Evolutionary conservation across 2,888 invertebrate species (phyloP), one percentile per base, ranked within the genome.

Genomic region (Gymnoscelis rufifasciata): DNA sequence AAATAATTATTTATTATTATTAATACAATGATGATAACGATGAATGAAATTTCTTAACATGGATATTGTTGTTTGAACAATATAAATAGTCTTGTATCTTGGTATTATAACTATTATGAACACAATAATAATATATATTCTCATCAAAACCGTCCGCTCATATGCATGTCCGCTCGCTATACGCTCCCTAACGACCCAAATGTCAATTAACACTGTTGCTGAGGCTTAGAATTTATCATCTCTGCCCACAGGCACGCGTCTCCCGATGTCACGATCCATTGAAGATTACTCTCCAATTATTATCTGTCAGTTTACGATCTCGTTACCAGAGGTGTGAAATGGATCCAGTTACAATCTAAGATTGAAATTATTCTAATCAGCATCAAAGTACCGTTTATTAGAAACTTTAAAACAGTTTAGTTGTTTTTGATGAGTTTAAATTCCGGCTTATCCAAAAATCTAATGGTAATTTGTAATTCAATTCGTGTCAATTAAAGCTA

Each of bases 201-300:
- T 68, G 73, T 76, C 73, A 77, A 75, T 78, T 77, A 75, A 71
- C 75, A 74, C 71, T 56, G 62, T 60, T 64, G 65, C 59, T 62
- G 56, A 52, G 60, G 58, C 52, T 60, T 58, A 53, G 59, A 64
- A 68, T 74, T 69, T 70, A 70, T 71, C 66, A 61, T 62, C 42
- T 43, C 66, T 56, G 66, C 67, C 70, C 62, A 66, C 67, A 41
- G 59, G 52, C 63, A 56, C 61, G 63, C 62, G 69, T 64, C 64
- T 60, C 64, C 57, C 57, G 46, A 55, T 47, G 19, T 35, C 57
- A 57, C 57, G 55, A 60, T 59, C 49, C 52, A 54, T 62, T 46
- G 38, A 33, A 52, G 51, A 56, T 55, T 52, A 55, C 51, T 49
- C 47, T 57, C 52, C 59, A 52, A 55, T 51, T 57, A 57, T 56